A percentile compares a stretch with the other conserved stretches of the same genome.
Conservation (phyloP, 2,113 vertebrate species). For the Benitochromis conjunctus region DNA sequence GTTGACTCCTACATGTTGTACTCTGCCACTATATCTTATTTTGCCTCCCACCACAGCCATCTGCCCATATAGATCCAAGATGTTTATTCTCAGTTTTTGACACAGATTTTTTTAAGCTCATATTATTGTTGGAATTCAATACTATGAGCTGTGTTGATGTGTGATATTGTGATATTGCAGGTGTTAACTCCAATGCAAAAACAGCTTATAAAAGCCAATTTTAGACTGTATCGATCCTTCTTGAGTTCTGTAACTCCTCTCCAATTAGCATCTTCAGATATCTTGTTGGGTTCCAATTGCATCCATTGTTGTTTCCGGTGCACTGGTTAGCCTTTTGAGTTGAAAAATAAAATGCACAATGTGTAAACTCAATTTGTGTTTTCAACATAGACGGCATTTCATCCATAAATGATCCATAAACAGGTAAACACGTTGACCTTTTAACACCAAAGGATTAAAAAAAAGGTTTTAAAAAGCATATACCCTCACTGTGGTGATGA, state of each 20-base stretch:
- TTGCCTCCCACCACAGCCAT: not conserved
- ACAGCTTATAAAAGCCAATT: not conserved
- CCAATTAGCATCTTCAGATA: not conserved
- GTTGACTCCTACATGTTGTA: not conserved
- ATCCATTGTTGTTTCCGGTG: not conserved
- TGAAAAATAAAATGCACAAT: not conserved
- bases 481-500: not conserved
- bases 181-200: not conserved
- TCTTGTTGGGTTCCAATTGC: not conserved
- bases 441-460: not conserved
- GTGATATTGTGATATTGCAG: not conserved
- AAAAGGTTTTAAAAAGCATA: not conserved
- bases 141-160: not conserved
- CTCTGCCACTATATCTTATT: not conserved
- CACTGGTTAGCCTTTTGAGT: not conserved
- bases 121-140: not conserved
- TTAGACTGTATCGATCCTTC: not conserved
- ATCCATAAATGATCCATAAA: not conserved
- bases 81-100: not conserved
- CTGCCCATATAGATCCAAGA: not conserved
- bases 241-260: not conserved
- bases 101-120: accelerated
- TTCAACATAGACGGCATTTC: not conserved
- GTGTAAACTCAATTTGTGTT: not conserved
- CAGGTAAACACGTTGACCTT: not conserved